These are phyloP conservation scores for Cheilosia vulpina DNA, from an alignment of 2,888 invertebrate genomes.

Conservation along the genomic window DNA sequence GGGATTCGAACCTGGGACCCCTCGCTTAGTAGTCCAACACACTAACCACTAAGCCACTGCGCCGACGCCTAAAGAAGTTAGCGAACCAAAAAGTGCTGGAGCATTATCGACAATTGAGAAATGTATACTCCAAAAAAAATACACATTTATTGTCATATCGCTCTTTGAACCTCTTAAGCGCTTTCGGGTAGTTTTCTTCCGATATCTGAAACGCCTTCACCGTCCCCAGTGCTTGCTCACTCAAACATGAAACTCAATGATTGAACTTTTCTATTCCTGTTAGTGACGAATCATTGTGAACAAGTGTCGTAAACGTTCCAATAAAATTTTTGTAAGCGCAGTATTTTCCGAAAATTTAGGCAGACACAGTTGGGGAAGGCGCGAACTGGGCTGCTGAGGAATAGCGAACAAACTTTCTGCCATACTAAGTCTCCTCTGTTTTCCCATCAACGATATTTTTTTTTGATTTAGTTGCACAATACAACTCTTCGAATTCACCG, in stretches of 20 bases:
- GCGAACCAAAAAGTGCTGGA: background rate
- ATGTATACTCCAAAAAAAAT: background rate
- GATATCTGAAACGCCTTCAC: too few relatives aligned
- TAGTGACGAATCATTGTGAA: background rate
- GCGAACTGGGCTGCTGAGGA: background rate
- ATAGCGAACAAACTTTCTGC: background rate
- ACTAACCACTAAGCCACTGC: too few relatives aligned
- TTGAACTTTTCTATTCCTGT: background rate
- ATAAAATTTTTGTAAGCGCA: constrained; percentile 7
- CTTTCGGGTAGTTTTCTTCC: too few relatives aligned
- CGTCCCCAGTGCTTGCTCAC: too few relatives aligned
- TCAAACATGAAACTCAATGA: too few relatives aligned
- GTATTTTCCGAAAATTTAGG: background rate
- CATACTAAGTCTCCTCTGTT: background rate
- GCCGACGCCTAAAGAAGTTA: too few relatives aligned
- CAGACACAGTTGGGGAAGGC: background rate
- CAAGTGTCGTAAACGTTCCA: background rate
- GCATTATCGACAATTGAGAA: background rate
- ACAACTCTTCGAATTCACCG: background rate
- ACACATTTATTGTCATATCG: background rate
- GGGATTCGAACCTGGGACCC: too few relatives aligned
- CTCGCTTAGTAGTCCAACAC: too few relatives aligned
- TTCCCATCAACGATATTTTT: background rate
- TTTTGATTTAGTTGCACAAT: background rate
- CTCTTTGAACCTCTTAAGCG: too few relatives aligned